Evolutionary conservation across 2,113 vertebrate genomes (phyloP), one percentile per base, ranked within the genome.

Genomic region (Harpagus bidentatus): DNA sequence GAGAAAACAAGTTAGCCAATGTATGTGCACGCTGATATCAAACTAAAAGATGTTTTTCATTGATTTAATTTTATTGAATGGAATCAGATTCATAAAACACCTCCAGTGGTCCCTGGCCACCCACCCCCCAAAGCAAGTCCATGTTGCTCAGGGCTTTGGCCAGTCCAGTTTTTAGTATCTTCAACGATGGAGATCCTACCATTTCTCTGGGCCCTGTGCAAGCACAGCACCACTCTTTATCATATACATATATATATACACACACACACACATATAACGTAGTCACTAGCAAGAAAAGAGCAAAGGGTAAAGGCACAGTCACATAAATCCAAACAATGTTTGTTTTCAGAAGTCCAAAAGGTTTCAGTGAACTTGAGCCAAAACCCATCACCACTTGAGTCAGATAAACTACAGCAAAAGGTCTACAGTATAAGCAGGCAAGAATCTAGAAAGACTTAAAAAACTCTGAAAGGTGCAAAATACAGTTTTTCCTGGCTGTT

Each of bases 211-310:
- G 40, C 34, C 34, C 13, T 8, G 7, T 43, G 36, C 29, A 66
- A 80, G 13, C 23, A 53, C 52, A 74, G n/a, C 26, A 19, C 19
- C 3, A 2, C 53, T 66, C 74, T 65, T 50, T 16, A n/a, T 73
- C 34, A 12, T 7, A 45, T 4, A 29, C 4, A 13, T 9, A 23
- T 4, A 13, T 10, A 45, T 2, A 29, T 2, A 47, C 18, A 45
- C 2, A 31, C 2, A 15, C 5, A 20, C 20, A 29, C 4, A 5
- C 20, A 29, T 4, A 5, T 2, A 53, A 40, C 5, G 16, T 3
- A 47, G 45, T 9, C 59, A 48, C 26, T 18, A 40, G 42, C 20
- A 70, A 21, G 36, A 50, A 42, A 36, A 76, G 36, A 26, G 28
- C 31, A 29, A 45, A 58, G 5, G 11, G 42, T 42, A 42, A 38